Evolutionary conservation across 2,888 invertebrate species (phyloP).

Genomic region (Melanostoma mellinum): DNA sequence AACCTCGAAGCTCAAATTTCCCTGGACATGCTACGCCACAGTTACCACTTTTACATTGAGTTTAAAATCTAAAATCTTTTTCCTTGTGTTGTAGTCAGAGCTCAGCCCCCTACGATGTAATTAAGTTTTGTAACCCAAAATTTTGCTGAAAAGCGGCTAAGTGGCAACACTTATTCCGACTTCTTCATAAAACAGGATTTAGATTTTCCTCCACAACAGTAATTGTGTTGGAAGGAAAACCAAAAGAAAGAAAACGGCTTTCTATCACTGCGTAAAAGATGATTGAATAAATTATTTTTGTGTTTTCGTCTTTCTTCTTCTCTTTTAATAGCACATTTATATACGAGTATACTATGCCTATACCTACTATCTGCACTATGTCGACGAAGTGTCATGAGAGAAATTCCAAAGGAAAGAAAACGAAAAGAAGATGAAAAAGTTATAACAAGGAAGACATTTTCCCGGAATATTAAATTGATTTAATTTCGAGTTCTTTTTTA

Average conservation of each 20-base stretch:
- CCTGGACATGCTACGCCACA: too few relatives aligned
- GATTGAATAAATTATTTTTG: conserved; percentile 61
- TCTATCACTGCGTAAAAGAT: conserved; percentile 14
- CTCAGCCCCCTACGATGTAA: too few relatives aligned
- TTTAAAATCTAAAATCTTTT: too few relatives aligned
- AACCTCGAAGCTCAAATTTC: too few relatives aligned
- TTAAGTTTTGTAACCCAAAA: too few relatives aligned
- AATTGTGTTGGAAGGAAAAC: neutral
- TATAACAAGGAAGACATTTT: conserved; percentile 4
- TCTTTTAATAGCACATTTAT: too few relatives aligned
- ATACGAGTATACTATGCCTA: too few relatives aligned
- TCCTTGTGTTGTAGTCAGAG: too few relatives aligned
- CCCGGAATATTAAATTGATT: conserved; percentile 44
- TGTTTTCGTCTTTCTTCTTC: neutral
- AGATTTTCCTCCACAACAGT: conserved; percentile 16
- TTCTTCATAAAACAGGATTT: neutral
- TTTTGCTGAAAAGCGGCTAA: neutral
- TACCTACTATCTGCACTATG: neutral
- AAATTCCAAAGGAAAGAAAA: neutral
- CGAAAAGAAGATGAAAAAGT: conserved; percentile 27
- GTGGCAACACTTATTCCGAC: conserved; percentile 2
- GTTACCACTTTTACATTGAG: too few relatives aligned
- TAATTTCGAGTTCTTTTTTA: neutral
- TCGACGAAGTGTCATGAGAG: conserved; percentile 5
- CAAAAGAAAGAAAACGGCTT: neutral